Conservation (phyloP, 2,113 vertebrate genomes). For the Talpa occidentalis region DNA sequence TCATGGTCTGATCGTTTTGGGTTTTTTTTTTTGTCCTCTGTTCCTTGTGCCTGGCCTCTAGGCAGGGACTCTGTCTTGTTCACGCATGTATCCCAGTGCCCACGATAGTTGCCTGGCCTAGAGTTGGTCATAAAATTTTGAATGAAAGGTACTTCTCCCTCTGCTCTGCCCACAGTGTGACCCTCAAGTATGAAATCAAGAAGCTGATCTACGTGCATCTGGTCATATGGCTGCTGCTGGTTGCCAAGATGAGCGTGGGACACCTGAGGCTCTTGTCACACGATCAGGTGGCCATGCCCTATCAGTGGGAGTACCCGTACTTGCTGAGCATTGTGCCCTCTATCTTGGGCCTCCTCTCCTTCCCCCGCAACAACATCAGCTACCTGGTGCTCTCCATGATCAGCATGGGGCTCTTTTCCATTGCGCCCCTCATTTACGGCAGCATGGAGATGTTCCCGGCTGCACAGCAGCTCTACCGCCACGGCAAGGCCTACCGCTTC, state of each 20-base stretch:
- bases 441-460: constrained; percentile 98
- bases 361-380: constrained; percentile 98
- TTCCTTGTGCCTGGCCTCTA: neutral
- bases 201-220: constrained; percentile 96
- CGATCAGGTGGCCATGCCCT: constrained; percentile 94
- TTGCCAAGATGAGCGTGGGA: constrained; percentile 93
- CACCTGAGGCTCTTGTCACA: constrained; percentile 94
- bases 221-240: constrained; percentile 92
- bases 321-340: constrained; percentile 94
- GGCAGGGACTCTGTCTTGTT: neutral
- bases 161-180: constrained; percentile 87
- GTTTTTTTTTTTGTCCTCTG: neutral
- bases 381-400: constrained; percentile 99
- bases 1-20: neutral
- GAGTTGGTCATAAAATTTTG: constrained; percentile 37
- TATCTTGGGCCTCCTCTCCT: constrained; percentile 92
- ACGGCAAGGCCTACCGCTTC: constrained; percentile 97
- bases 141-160: constrained; percentile 62
- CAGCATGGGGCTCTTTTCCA: constrained; percentile 94
- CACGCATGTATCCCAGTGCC: neutral
- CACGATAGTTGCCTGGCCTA: neutral
- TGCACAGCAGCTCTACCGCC: constrained; percentile 96
- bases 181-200: constrained; percentile 96
- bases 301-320: constrained; percentile 98
- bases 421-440: constrained; percentile 96